Evolutionary conservation across 2,113 vertebrate genomes (phyloP).

Genomic region (Amphiprion percula): DNA sequence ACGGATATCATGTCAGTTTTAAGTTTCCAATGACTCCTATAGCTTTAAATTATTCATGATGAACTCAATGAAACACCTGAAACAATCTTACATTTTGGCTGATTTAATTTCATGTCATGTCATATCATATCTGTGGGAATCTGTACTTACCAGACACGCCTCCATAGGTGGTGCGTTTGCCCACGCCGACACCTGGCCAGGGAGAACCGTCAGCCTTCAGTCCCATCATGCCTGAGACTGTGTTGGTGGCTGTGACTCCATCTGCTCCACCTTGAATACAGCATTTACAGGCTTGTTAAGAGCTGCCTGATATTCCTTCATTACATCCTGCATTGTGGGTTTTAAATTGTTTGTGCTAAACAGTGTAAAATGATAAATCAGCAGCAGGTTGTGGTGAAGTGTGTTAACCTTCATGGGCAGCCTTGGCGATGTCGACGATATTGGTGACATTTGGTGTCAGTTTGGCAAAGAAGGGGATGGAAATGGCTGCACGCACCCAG

Average conservation of each 20-base stretch:
- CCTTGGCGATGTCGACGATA: conserved; percentile 91
- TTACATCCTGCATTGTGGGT: not conserved
- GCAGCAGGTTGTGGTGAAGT: conserved; percentile 26
- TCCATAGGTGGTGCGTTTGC: conserved; percentile 91
- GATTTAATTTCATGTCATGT: no score
- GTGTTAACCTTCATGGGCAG: conserved; percentile 89
- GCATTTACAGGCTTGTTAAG: not conserved
- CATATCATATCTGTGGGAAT: not conserved
- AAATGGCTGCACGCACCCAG: conserved; percentile 93
- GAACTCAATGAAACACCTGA: no score
- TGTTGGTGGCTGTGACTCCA: conserved; percentile 96
- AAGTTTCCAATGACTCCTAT: no score
- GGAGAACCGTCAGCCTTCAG: conserved; percentile 89
- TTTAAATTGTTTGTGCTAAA: not conserved
- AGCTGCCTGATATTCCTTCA: not conserved
- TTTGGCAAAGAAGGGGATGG: conserved; percentile 96
- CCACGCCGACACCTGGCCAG: conserved; percentile 91
- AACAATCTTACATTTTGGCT: no score
- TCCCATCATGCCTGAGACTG: conserved; percentile 94
- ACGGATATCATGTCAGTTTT: no score
- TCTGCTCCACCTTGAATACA: conserved; percentile 88
- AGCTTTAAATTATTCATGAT: no score
- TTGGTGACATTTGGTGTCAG: conserved; percentile 96
- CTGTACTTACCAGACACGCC: conserved; percentile 90
- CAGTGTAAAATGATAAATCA: not conserved